Percentiles rank a stretch among this genome's conserved stretches.
phyloP scores from a whole-genome alignment of 2,797 vertebrate genomes.

The Nyctalus aviator region DNA sequence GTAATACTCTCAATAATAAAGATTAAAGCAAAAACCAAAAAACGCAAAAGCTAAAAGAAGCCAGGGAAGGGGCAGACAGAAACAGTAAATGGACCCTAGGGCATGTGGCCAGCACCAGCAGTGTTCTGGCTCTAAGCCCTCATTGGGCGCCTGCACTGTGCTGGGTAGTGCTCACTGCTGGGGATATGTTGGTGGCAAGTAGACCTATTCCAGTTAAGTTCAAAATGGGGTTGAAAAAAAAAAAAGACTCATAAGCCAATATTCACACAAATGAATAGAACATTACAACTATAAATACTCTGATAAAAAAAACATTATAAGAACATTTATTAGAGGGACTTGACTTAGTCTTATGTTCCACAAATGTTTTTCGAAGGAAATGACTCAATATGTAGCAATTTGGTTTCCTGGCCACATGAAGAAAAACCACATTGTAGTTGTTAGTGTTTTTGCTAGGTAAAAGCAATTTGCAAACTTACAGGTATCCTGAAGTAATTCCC shows the following conservation, averaged over 20 bases:
- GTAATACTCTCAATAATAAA: no score
- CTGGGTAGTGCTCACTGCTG: no score
- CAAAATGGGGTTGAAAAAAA: background rate
- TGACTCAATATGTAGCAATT: background rate
- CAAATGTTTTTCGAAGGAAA: slow-evolving; percentile 34
- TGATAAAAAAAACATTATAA: background rate
- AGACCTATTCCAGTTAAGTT: background rate
- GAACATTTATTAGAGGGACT: background rate
- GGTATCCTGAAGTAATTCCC: background rate
- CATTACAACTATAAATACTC: background rate
- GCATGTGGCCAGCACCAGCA: background rate
- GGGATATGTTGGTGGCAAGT: background rate
- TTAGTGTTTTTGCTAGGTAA: slow-evolving; percentile 8
- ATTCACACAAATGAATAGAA: slow-evolving; percentile 5
- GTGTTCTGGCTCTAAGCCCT: background rate
- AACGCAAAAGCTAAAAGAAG: background rate
- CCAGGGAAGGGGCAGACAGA: no score
- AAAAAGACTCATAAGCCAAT: background rate
- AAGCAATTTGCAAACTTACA: background rate
- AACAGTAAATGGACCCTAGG: background rate
- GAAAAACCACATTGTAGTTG: slow-evolving; percentile 1
- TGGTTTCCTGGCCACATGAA: background rate
- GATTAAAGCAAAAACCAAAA: no score
- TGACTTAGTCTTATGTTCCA: slow-evolving; percentile 22
- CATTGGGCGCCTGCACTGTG: background rate